phyloP scores from a whole-genome alignment of 2,797 vertebrate species.

The Cephalopachus bancanus region DNA sequence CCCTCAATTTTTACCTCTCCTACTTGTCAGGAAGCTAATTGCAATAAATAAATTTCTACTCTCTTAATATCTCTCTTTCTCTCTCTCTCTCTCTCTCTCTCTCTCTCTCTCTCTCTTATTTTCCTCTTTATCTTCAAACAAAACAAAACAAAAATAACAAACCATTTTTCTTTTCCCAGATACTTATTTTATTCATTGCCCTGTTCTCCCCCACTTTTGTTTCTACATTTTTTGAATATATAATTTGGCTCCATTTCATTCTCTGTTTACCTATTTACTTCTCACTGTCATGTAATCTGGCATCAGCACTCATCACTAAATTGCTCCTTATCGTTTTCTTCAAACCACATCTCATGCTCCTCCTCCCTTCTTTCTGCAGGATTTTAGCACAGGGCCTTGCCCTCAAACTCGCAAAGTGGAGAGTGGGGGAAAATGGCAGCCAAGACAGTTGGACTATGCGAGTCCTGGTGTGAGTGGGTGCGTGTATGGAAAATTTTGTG shows the following conservation, averaged over 20 bases:
- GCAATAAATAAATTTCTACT: not conserved
- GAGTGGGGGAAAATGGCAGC: too few relatives aligned
- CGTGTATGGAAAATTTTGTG: too few relatives aligned
- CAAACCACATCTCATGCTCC: not conserved
- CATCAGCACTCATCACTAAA: not conserved
- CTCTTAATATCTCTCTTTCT: not conserved
- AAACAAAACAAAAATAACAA: not conserved
- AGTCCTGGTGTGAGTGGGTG: too few relatives aligned
- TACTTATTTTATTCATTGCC: not conserved
- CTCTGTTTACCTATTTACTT: not conserved
- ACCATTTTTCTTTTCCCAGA: not conserved
- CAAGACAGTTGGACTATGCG: too few relatives aligned
- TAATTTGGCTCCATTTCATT: not conserved
- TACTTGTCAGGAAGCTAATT: not conserved
- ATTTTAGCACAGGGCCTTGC: not conserved
- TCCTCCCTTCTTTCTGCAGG: not conserved
- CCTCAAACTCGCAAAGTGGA: not conserved
- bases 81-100: too few relatives aligned
- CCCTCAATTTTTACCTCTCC: not conserved
- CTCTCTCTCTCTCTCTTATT: too few relatives aligned
- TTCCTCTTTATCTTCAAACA: not conserved
- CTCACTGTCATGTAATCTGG: not conserved
- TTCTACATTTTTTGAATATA: not conserved
- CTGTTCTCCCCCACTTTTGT: not conserved
- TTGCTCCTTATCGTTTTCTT: not conserved